Base-by-base conservation (phyloP, 2,888 invertebrate genomes). In the Deilephila elpenor region DNA sequence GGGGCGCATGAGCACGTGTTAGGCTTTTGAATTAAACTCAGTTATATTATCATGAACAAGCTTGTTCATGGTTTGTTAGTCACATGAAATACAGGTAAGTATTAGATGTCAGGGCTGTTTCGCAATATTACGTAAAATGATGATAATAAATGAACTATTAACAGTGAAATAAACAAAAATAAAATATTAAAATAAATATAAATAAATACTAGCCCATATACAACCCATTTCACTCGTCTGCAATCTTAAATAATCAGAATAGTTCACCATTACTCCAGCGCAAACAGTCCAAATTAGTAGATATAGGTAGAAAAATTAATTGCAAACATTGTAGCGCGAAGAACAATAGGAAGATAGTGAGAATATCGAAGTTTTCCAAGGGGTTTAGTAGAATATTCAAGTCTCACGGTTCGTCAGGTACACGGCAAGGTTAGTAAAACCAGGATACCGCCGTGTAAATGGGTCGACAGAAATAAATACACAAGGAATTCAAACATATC, bases 311-410 rank as follows among this genome's bases (percentile, higher is more conserved):
- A 44, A 71, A 59, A 59, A 71, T 60, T 71, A 71, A 71, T 71
- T 19, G 56, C 56, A 78, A 84, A 78, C 78, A 78, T 84, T 84
- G 87, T 89, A 88, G 87, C 89, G 89, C 56, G 53, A 62, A 71
- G 51, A 72, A 20, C 20, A 64, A 20, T 34, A 62, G 72, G 17
- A 59, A 51, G 70, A 34, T 20, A 59, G 32, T 60, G 62, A 64
- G 62, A 62, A 64, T 78, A 17, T 62, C 53, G 51, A 44, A 56
- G n/a, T n/a, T 56, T 75, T n/a, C n/a, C 56, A 56, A n/a, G 56
- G 56, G 56, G 0, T 56, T 56, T 19, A 56, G 51, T 51, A 51
- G 56, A 56, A 56, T 19, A 56, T n/a, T 19, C 17, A 25, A 82
- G 83, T 70, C 64, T 59, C n/a, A 73, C 70, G 14, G 79, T 82